These are phyloP conservation scores for Lineus longissimus DNA, from an alignment of 1,140 invertebrate species.

Conservation along the genomic window DNA sequence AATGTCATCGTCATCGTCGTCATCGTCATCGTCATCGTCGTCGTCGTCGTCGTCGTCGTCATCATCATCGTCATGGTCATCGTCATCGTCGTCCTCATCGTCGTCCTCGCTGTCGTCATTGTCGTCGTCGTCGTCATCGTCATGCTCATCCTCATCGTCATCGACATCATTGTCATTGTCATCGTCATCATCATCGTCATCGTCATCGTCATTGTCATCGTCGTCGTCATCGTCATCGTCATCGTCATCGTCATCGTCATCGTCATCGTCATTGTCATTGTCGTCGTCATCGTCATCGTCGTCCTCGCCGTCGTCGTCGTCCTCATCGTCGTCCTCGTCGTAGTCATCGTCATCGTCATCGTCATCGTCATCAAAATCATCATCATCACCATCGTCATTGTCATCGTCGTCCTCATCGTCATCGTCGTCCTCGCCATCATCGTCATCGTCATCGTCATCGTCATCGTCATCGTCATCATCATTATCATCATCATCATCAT, in stretches of 20 bases:
- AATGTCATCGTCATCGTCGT: background rate
- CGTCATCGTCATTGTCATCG: conserved; percentile 3
- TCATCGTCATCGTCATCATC: conserved; percentile 16
- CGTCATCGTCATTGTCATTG: conserved; percentile 11
- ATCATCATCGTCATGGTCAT: background rate
- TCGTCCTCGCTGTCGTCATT: no score
- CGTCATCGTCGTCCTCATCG: no score
- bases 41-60: no score
- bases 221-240: conserved; percentile 14
- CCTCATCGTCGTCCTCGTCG: no score
- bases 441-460: conserved; percentile 9
- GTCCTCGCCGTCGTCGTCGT: no score
- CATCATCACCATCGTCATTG: no score
- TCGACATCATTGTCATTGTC: background rate
- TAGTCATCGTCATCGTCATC: no score
- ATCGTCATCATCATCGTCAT: background rate
- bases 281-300: conserved; percentile 14
- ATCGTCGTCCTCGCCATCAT: no score
- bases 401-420: no score
- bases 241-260: conserved; percentile 13
- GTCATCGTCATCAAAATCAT: no score
- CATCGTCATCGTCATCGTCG: background rate
- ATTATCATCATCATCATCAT: conserved; percentile 15
- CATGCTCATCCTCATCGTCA: no score
- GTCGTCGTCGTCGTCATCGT: conserved; percentile 1